These are phyloP conservation scores for Drosophila helvetica DNA, from an alignment of 2,888 invertebrate genomes.

Conservation along the genomic window DNA sequence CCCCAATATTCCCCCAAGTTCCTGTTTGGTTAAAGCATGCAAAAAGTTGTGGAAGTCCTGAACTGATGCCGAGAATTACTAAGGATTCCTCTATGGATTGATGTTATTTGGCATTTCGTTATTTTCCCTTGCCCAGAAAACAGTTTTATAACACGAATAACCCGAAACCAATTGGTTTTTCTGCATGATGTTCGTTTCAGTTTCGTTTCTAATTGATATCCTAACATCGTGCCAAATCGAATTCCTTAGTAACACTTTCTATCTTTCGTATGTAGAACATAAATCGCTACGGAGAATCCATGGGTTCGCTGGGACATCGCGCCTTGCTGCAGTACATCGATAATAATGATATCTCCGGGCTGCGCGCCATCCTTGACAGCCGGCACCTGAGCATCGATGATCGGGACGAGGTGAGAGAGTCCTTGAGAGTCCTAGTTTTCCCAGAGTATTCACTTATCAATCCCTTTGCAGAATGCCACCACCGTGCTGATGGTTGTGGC, in stretches of 20 bases:
- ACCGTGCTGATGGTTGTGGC: slow-evolving; percentile 97
- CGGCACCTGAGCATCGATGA: slow-evolving; percentile 93
- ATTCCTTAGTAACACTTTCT: neutral
- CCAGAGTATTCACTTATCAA: neutral
- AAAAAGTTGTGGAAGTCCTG: neutral
- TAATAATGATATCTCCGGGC: slow-evolving; percentile 91
- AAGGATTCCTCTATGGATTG: neutral
- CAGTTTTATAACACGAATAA: slow-evolving; percentile 36
- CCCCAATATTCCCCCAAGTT: neutral
- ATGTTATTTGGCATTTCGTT: no score
- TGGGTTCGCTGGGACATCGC: slow-evolving; percentile 94
- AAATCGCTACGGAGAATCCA: slow-evolving; percentile 93
- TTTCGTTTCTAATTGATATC: neutral
- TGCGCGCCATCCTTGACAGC: slow-evolving; percentile 92
- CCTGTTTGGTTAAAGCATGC: slow-evolving; percentile 20
- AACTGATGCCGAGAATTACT: neutral
- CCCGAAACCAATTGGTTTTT: slow-evolving; percentile 7
- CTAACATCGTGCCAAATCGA: neutral
- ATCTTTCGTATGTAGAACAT: slow-evolving; percentile 87
- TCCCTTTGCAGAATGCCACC: slow-evolving; percentile 90
- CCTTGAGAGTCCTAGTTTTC: neutral
- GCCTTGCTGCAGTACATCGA: slow-evolving; percentile 91
- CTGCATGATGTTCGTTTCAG: slow-evolving; percentile 47
- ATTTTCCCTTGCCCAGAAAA: slow-evolving; percentile 1
- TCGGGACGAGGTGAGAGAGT: slow-evolving; percentile 90